These are phyloP conservation scores for Sterrhoptilus dennistouni DNA, from an alignment of 2,113 vertebrate genomes.

Conservation along the genomic window DNA sequence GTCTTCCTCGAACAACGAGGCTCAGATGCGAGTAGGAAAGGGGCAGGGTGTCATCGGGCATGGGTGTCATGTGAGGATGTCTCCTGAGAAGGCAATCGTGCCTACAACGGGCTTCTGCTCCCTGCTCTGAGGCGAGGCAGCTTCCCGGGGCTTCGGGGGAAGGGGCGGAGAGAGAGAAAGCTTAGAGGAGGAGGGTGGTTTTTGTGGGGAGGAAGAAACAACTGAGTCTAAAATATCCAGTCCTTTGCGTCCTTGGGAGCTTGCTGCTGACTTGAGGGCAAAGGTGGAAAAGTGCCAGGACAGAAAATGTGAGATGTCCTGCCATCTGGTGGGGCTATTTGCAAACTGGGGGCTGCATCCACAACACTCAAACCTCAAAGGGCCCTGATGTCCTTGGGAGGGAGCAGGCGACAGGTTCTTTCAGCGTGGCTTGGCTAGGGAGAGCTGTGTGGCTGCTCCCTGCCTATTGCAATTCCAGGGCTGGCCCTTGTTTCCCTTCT, in stretches of 20 bases:
- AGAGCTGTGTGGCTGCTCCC: background rate
- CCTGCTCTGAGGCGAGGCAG: background rate
- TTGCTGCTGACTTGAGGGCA: background rate
- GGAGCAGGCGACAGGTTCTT: background rate
- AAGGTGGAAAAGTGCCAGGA: background rate
- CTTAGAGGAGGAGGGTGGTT: background rate
- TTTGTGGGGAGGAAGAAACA: background rate
- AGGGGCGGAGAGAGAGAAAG: too few relatives aligned
- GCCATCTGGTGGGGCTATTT: background rate
- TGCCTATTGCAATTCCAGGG: background rate
- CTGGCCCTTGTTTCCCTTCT: background rate
- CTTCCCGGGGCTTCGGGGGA: accelerated
- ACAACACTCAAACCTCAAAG: background rate
- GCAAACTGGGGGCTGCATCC: background rate
- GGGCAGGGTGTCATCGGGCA: accelerated
- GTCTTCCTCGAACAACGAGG: background rate
- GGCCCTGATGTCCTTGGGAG: background rate
- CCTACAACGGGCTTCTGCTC: background rate
- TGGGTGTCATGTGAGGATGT: background rate
- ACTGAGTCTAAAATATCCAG: background rate
- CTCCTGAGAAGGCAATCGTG: background rate
- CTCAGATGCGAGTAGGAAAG: background rate
- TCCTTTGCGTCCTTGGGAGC: background rate
- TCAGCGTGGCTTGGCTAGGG: background rate
- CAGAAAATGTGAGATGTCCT: background rate